Percentiles rank a stretch among this genome's conserved stretches.
Conservation (phyloP, 2,888 invertebrate genomes). For the Platynereis dumerilii region DNA sequence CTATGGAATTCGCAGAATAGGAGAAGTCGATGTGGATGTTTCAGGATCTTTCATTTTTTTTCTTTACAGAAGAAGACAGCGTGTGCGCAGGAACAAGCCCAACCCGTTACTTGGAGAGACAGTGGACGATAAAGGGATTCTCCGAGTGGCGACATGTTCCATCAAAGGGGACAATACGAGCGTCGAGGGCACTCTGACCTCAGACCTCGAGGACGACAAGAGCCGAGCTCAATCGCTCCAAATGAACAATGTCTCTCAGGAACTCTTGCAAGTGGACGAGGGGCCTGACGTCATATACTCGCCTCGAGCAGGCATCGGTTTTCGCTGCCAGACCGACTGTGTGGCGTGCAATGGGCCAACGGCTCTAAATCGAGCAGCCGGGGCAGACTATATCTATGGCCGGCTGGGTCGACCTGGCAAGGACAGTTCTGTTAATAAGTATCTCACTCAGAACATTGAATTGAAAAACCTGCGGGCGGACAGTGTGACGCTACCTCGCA, state of each 20-base stretch:
- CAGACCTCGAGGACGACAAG: constrained; percentile 7
- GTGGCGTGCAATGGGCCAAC: constrained; percentile 20
- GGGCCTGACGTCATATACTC: constrained; percentile 24
- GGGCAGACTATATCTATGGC: neutral
- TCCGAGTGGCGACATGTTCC: neutral
- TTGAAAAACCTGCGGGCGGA: neutral
- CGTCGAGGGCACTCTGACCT: constrained; percentile 4
- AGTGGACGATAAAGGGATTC: constrained; percentile 17
- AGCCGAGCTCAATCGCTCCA: neutral
- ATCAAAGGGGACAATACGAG: constrained; percentile 1
- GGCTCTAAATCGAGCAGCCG: neutral
- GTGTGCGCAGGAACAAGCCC: constrained; percentile 14
- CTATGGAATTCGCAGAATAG: too few species aligned
- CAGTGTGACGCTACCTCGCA: constrained; percentile 4
- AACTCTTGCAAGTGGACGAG: constrained; percentile 13
- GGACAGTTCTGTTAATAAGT: neutral
- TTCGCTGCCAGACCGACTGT: constrained; percentile 19
- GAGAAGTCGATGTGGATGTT: too few species aligned
- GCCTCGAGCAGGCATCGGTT: neutral
- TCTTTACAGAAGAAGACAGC: constrained; percentile 9
- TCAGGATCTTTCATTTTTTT: too few species aligned
- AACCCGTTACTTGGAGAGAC: constrained; percentile 16
- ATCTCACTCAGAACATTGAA: neutral
- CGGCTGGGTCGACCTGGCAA: neutral
- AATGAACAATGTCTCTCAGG: constrained; percentile 1